A percentile compares a stretch with the other conserved stretches of the same genome.
phyloP scores from a whole-genome alignment of 2,888 invertebrate species.

The Parnassius mnemosyne region DNA sequence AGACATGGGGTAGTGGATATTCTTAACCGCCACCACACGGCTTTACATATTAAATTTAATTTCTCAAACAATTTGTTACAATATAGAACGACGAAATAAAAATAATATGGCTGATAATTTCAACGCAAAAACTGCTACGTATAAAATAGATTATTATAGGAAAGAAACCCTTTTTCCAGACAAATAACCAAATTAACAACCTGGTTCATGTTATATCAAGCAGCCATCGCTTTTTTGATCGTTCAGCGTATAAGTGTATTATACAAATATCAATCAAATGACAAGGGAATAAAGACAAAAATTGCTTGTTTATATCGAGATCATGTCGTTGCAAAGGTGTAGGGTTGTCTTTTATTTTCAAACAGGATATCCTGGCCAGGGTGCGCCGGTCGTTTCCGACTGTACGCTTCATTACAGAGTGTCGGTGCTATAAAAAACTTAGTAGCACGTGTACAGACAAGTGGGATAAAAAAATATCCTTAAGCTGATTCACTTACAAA shows the following conservation, averaged over 20 bases:
- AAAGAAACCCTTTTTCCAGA: conserved; percentile 18
- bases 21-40: too few relatives aligned
- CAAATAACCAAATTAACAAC: conserved; percentile 21
- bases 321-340: conserved; percentile 49
- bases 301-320: conserved; percentile 6
- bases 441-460: conserved; percentile 65
- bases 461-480: conserved; percentile 42
- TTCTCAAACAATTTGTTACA: too few relatives aligned
- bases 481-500: conserved; percentile 17
- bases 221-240: conserved; percentile 18
- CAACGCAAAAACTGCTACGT: too few relatives aligned
- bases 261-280: background rate
- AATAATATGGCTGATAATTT: too few relatives aligned
- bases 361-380: conserved; percentile 74
- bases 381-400: conserved; percentile 60
- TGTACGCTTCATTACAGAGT: conserved; percentile 60
- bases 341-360: conserved; percentile 73
- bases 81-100: too few relatives aligned
- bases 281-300: conserved; percentile 12
- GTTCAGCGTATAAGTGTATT: background rate
- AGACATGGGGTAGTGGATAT: too few relatives aligned
- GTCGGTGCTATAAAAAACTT: conserved; percentile 58
- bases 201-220: conserved; percentile 16
- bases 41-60: too few relatives aligned
- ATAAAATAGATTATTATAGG: background rate